Conservation (phyloP, 1,140 invertebrate species). For the Conus ventricosus region DNA sequence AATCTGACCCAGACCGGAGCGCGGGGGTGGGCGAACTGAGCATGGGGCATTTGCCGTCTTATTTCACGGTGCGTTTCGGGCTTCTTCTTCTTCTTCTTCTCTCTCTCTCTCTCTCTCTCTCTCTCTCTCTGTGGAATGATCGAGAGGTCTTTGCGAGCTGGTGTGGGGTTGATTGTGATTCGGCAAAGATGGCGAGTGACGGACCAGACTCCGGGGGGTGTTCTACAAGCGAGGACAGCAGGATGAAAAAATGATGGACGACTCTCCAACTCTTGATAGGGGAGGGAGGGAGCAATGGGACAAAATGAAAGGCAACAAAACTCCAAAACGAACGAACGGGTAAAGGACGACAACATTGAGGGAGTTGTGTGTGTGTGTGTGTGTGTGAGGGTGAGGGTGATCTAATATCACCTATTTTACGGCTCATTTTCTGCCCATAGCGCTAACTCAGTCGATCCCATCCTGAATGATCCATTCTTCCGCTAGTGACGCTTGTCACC, state of each 20-base stretch:
- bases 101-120: too few species aligned
- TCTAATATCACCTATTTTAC: neutral
- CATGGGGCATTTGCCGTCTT: neutral
- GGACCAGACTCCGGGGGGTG: neutral
- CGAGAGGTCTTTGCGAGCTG: neutral
- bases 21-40: neutral
- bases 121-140: too few species aligned
- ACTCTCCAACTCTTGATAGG: neutral
- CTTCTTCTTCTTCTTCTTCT: neutral
- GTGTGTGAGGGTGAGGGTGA: neutral
- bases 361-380: neutral
- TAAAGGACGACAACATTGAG: neutral
- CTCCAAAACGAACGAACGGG: neutral
- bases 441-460: neutral
- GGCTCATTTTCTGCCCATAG: constrained; percentile 18
- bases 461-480: neutral
- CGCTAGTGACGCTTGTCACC: neutral
- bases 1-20: constrained; percentile 18
- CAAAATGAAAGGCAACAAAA: neutral
- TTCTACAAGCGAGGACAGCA: neutral
- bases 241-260: neutral
- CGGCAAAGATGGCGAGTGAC: neutral
- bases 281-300: neutral
- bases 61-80: constrained; percentile 25
- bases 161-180: neutral